Evolutionary conservation across 2,888 invertebrate species (phyloP).

Genomic region (Eristalinus sepulchralis): DNA sequence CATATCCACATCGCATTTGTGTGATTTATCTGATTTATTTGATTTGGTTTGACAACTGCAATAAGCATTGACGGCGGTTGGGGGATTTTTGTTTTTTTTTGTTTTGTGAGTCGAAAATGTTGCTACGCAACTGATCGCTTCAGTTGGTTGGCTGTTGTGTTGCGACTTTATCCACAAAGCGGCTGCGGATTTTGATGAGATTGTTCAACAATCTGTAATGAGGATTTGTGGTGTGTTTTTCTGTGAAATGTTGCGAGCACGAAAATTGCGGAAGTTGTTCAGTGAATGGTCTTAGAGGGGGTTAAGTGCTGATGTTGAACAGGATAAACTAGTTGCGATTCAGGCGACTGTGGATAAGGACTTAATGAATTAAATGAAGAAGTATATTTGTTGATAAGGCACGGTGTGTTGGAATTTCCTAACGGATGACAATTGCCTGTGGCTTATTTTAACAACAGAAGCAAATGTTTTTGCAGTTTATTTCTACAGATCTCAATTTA

Average conservation of each 20-base stretch:
- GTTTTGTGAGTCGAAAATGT: slow-evolving; percentile 17
- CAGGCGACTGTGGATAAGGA: neutral
- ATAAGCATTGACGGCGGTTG: neutral
- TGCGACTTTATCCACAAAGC: slow-evolving; percentile 12
- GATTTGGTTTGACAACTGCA: slow-evolving; percentile 32
- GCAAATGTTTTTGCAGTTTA: too few relatives aligned
- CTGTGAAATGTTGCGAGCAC: slow-evolving; percentile 8
- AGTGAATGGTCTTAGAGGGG: neutral
- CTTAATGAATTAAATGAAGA: slow-evolving; percentile 18
- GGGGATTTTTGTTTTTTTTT: neutral
- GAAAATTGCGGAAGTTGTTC: slow-evolving; percentile 39
- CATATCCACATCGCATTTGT: slow-evolving; percentile 30
- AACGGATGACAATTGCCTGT: too few relatives aligned
- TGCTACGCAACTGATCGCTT: slow-evolving; percentile 26
- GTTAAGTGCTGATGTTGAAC: too few relatives aligned
- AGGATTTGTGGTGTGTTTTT: neutral
- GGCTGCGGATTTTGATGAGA: slow-evolving; percentile 11
- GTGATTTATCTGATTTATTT: slow-evolving; percentile 17
- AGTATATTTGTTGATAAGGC: neutral
- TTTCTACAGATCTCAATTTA: too few relatives aligned
- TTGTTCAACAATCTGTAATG: neutral
- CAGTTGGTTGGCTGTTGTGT: slow-evolving; percentile 8
- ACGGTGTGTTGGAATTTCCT: too few relatives aligned
- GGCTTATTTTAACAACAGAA: too few relatives aligned
- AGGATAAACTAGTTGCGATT: neutral